Percentiles rank a stretch among this genome's conserved stretches.
Conservation (phyloP, 1,140 invertebrate genomes). For the Globodera rostochiensis region DNA sequence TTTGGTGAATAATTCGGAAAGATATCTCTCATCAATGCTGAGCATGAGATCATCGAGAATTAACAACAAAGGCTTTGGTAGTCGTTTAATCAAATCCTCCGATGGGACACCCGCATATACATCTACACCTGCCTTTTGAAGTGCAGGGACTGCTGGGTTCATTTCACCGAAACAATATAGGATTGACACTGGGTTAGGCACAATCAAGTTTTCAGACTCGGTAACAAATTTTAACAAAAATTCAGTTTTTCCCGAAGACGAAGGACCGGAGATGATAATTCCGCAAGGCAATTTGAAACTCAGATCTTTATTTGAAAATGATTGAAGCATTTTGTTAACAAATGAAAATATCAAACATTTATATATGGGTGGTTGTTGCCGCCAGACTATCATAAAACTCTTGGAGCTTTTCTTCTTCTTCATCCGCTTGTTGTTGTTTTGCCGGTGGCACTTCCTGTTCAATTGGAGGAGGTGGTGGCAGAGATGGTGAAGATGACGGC, state of each 20-base stretch:
- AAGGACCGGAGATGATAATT: constrained; percentile 12
- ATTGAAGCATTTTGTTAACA: not conserved
- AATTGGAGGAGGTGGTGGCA: too few relatives aligned
- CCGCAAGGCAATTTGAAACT: constrained; percentile 26
- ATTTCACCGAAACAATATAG: constrained; percentile 21
- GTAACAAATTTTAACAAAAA: constrained; percentile 16
- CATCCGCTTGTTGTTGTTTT: too few relatives aligned
- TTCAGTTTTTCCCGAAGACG: constrained; percentile 7
- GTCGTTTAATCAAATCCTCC: constrained; percentile 4
- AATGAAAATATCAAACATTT: not conserved
- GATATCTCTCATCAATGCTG: constrained; percentile 1
- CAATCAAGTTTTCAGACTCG: not conserved
- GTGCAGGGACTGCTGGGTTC: not conserved
- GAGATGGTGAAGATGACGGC: too few relatives aligned
- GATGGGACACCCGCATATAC: constrained; percentile 17
- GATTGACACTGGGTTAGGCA: not conserved
- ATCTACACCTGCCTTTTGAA: constrained; percentile 16
- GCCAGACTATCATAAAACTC: constrained; percentile 5
- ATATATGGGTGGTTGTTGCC: not conserved
- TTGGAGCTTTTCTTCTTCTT: not conserved
- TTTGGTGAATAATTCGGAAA: constrained; percentile 25
- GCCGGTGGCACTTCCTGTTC: too few relatives aligned
- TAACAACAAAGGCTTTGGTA: constrained; percentile 1
- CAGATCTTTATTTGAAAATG: constrained; percentile 8
- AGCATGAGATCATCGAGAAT: constrained; percentile 22